Conservation (phyloP, 2,888 invertebrate species). For the Caenorhabditis auriculariae region DNA sequence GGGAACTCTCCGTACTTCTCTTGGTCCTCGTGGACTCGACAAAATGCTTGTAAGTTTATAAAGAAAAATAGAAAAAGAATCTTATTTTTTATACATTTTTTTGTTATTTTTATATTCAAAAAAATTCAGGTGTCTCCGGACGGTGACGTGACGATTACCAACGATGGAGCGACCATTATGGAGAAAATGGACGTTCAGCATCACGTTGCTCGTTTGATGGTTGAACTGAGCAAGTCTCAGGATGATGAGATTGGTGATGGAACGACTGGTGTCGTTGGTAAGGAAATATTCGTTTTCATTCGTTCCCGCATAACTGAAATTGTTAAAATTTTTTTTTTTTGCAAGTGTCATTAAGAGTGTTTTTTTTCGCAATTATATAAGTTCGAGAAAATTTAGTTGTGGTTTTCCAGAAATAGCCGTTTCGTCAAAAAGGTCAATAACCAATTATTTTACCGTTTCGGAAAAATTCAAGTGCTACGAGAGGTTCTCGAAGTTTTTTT, state of each 20-base stretch:
- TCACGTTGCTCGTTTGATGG: conserved; percentile 95
- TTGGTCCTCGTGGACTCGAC: conserved; percentile 93
- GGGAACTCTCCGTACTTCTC: conserved; percentile 82
- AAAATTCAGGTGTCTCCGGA: conserved; percentile 74
- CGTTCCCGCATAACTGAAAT: background rate
- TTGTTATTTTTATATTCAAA: background rate
- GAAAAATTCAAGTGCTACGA: too few species aligned
- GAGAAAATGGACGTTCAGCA: conserved; percentile 99
- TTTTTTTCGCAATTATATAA: background rate
- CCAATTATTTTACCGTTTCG: background rate
- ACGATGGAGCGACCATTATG: conserved; percentile 98
- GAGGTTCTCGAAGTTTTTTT: too few species aligned
- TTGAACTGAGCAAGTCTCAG: conserved; percentile 95
- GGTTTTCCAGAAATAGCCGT: too few species aligned
- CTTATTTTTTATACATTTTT: too few species aligned
- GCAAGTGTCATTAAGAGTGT: too few species aligned
- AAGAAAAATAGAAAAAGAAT: too few species aligned
- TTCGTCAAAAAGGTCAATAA: background rate
- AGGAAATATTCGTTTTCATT: too few species aligned
- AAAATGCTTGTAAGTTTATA: conserved; percentile 83
- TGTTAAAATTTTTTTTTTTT: background rate
- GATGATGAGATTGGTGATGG: conserved; percentile 99
- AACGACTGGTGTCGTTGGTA: conserved; percentile 92
- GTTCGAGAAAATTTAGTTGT: background rate
- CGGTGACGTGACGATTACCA: conserved; percentile 95